A percentile compares a stretch with the other conserved stretches of the same genome.
These are phyloP conservation scores for Oncorhynchus keta DNA, from an alignment of 2,113 vertebrate species.

Conservation along the genomic window DNA sequence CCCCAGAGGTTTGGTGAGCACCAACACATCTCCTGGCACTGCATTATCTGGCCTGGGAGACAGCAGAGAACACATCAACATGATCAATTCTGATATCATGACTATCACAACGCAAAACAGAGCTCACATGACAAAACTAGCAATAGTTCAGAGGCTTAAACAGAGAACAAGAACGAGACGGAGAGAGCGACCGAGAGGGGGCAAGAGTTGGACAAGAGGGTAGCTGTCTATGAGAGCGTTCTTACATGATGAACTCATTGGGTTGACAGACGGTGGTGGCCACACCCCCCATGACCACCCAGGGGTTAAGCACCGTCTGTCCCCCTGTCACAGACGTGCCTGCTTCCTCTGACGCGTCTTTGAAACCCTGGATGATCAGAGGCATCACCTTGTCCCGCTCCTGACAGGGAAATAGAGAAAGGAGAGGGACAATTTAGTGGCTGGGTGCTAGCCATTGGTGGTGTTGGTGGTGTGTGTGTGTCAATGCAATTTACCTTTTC, in stretches of 20 bases:
- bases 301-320: conserved; percentile 96
- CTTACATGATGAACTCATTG: conserved; percentile 99
- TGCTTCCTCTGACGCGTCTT: conserved; percentile 97
- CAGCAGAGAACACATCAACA: neutral
- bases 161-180: too few relatives aligned
- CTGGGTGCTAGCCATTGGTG: neutral
- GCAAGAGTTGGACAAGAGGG: too few relatives aligned
- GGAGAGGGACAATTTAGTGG: too few relatives aligned
- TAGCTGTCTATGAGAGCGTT: conserved; percentile 8
- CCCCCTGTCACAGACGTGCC: conserved; percentile 97
- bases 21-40: conserved; percentile 96
- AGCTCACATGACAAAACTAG: too few relatives aligned
- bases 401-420: conserved; percentile 72
- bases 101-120: neutral
- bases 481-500: conserved; percentile 81
- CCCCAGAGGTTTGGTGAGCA: conserved; percentile 95
- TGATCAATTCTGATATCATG: too few relatives aligned
- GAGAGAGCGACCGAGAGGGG: too few relatives aligned
- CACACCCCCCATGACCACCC: conserved; percentile 97
- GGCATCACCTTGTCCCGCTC: conserved; percentile 99
- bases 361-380: conserved; percentile 97
- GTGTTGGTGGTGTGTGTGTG: neutral
- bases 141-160: too few relatives aligned
- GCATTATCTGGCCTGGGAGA: conserved; percentile 93
- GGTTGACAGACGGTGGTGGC: conserved; percentile 98